Evolutionary conservation across 2,113 vertebrate genomes (phyloP).

Genomic region (Xiphias gladius): DNA sequence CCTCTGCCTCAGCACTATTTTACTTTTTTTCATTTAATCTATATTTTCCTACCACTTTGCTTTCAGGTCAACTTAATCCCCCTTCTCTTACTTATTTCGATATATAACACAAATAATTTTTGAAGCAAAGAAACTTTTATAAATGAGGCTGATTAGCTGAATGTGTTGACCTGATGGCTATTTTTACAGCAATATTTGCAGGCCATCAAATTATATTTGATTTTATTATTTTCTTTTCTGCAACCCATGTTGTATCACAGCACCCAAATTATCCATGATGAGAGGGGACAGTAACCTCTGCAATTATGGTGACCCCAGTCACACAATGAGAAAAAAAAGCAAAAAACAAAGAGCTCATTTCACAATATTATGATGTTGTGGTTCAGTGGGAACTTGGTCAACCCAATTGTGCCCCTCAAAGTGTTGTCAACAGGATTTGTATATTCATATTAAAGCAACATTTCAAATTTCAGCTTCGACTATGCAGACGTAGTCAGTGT

Average conservation of each 20-base stretch:
- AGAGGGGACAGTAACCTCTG: slow-evolving; percentile 41
- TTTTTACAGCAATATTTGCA: slow-evolving; percentile 54
- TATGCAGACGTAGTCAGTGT: slow-evolving; percentile 15
- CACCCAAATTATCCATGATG: slow-evolving; percentile 41
- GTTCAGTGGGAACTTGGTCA: slow-evolving; percentile 50
- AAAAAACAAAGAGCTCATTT: slow-evolving; percentile 46
- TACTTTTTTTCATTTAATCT: not conserved
- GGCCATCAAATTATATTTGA: slow-evolving; percentile 53
- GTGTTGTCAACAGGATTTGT: slow-evolving; percentile 28
- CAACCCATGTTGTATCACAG: slow-evolving; percentile 8
- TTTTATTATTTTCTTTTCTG: slow-evolving; percentile 49
- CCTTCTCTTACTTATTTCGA: not conserved
- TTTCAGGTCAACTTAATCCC: not conserved
- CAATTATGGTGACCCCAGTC: slow-evolving; percentile 59
- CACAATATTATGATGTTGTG: slow-evolving; percentile 49
- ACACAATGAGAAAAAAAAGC: slow-evolving; percentile 37
- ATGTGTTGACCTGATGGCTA: slow-evolving; percentile 42
- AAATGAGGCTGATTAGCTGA: slow-evolving; percentile 53
- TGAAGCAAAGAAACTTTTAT: slow-evolving; percentile 38
- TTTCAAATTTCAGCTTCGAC: slow-evolving; percentile 14
- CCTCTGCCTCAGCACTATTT: slow-evolving; percentile 6
- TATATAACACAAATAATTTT: not conserved
- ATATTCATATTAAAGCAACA: slow-evolving; percentile 25
- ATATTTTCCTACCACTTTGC: not conserved
- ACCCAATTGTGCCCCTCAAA: slow-evolving; percentile 12